Evolutionary conservation across 2,113 vertebrate species (phyloP).

Genomic region (Brachyhypopomus occidentalis): DNA sequence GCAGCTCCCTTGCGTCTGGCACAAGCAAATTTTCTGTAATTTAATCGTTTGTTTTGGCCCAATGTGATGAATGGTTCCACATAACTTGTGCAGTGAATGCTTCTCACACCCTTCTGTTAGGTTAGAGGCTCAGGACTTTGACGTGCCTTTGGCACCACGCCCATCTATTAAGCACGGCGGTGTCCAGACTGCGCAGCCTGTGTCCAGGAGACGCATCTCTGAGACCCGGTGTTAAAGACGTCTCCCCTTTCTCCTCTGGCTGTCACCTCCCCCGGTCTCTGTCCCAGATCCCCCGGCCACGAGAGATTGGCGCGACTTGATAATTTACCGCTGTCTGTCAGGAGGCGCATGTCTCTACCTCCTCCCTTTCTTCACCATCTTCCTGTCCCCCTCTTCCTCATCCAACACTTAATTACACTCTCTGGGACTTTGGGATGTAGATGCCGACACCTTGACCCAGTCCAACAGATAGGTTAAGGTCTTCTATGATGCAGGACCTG

Average conservation of each 20-base stretch:
- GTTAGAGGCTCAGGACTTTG: too few relatives aligned
- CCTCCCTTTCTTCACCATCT: background rate
- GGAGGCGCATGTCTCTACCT: conserved; percentile 11
- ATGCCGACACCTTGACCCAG: conserved; percentile 25
- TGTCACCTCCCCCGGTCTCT: background rate
- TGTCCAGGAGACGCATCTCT: background rate
- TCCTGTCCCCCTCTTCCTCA: conserved; percentile 10
- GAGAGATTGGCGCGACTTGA: conserved; percentile 21
- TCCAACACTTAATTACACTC: conserved; percentile 37
- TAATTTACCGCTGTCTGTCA: conserved; percentile 41
- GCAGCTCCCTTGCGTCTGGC: too few relatives aligned
- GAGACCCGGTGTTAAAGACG: background rate
- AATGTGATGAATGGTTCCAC: too few relatives aligned
- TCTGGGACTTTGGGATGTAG: conserved; percentile 31
- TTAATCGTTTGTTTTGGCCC: too few relatives aligned
- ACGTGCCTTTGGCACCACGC: background rate
- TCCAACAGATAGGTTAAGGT: conserved; percentile 37
- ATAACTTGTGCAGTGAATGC: background rate
- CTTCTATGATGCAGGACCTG: conserved; percentile 20
- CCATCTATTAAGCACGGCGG: background rate
- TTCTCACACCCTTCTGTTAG: background rate
- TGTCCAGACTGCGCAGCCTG: background rate
- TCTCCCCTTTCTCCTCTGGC: background rate
- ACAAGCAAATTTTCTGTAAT: too few relatives aligned
- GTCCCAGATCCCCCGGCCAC: background rate